Conservation (phyloP, 2,888 invertebrate species). For the Chrysodeixis includens region DNA sequence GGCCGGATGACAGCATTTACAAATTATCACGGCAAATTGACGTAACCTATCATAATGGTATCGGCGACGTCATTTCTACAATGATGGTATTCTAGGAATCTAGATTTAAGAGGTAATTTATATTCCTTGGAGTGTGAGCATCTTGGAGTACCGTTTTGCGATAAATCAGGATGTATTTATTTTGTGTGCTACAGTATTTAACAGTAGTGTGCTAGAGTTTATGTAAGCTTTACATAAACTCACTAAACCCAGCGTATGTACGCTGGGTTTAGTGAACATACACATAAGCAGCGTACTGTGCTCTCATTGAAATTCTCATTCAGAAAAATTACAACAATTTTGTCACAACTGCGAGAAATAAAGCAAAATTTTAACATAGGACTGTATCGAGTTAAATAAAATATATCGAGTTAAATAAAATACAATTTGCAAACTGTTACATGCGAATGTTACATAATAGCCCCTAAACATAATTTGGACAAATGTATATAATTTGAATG, state of each 20-base stretch:
- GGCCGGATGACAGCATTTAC: not conserved
- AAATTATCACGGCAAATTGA: not conserved
- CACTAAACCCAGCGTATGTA: too few relatives aligned
- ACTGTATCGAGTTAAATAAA: too few relatives aligned
- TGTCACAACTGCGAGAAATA: too few relatives aligned
- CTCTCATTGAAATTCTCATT: too few relatives aligned
- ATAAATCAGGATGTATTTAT: too few relatives aligned
- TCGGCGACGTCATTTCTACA: not conserved
- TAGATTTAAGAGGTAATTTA: not conserved
- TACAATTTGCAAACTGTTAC: too few relatives aligned
- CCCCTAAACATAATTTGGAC: too few relatives aligned
- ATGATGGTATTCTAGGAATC: not conserved
- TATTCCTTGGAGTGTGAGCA: not conserved
- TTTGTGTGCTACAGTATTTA: too few relatives aligned
- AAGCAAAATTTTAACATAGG: too few relatives aligned
- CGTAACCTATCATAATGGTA: slow-evolving; percentile 1
- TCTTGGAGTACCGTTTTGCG: not conserved
- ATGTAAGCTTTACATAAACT: not conserved
- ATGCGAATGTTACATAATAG: too few relatives aligned
- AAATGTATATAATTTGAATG: not conserved
- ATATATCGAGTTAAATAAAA: too few relatives aligned
- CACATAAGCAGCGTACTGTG: not conserved
- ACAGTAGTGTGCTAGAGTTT: not conserved
- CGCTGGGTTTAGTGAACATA: not conserved
- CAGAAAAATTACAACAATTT: too few relatives aligned